Conservation (phyloP, 2,113 vertebrate genomes). For the Lophotis ruficrista region DNA sequence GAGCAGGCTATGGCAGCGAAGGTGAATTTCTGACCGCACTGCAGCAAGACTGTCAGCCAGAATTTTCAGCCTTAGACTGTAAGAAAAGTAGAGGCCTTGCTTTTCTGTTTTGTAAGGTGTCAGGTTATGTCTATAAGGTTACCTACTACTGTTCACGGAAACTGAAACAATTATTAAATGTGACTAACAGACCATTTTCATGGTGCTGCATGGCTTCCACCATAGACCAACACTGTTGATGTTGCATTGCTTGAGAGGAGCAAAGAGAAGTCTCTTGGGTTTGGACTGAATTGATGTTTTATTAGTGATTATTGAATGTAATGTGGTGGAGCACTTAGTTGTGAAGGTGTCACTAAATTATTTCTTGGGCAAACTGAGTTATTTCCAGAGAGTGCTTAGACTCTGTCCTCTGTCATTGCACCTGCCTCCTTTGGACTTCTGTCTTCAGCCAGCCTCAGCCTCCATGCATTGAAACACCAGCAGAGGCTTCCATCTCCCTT, state of each 20-base stretch:
- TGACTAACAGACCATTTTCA: not conserved
- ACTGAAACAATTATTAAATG: not conserved
- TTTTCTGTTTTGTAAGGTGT: not conserved
- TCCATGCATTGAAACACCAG: not conserved
- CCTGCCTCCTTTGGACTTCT: not conserved
- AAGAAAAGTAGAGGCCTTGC: not conserved
- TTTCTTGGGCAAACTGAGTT: not conserved
- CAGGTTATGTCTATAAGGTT: not conserved
- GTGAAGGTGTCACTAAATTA: not conserved
- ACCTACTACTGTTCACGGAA: not conserved
- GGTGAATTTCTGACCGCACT: not conserved
- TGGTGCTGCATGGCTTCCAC: not conserved
- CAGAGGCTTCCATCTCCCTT: not conserved
- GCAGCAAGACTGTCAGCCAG: not conserved
- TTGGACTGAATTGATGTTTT: not conserved
- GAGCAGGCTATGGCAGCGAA: not conserved
- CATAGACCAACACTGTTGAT: accelerated
- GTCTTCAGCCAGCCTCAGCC: not conserved
- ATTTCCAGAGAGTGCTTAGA: not conserved
- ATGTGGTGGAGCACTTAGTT: not conserved
- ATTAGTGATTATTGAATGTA: not conserved
- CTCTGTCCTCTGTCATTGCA: not conserved
- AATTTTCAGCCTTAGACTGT: not conserved
- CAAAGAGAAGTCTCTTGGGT: not conserved
- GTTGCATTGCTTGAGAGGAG: not conserved